Percentiles rank a stretch among this genome's conserved stretches.
Evolutionary conservation across 2,888 invertebrate species (phyloP).

Genomic region (Archaeoteleia sp.): DNA sequence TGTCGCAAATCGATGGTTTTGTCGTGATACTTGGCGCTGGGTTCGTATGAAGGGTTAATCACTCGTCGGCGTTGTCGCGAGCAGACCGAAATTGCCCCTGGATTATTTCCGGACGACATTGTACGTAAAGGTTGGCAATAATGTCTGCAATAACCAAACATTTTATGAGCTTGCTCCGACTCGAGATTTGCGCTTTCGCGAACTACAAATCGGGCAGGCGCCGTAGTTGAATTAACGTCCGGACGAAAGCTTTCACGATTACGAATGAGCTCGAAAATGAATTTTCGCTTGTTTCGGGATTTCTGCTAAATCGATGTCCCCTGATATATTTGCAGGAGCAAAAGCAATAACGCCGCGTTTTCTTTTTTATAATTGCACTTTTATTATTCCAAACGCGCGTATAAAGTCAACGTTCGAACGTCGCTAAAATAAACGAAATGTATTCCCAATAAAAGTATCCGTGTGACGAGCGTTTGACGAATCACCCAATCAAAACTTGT

Average conservation of each 20-base stretch:
- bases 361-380: conserved; percentile 50
- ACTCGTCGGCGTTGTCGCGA: conserved; percentile 58
- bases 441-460: conserved; percentile 45
- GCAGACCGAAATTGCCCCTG: conserved; percentile 63
- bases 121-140: conserved; percentile 53
- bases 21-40: conserved; percentile 30
- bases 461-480: conserved; percentile 63
- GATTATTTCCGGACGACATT: conserved; percentile 64
- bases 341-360: conserved; percentile 39
- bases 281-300: conserved; percentile 44
- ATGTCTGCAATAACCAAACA: conserved; percentile 64
- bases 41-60: conserved; percentile 33
- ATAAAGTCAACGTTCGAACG: conserved; percentile 45
- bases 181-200: conserved; percentile 41
- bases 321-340: conserved; percentile 21
- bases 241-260: conserved; percentile 36
- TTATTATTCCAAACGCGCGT: conserved; percentile 44
- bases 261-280: conserved; percentile 42
- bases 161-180: conserved; percentile 57
- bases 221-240: conserved; percentile 42
- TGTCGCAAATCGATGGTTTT: conserved; percentile 30
- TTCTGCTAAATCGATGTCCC: conserved; percentile 30
- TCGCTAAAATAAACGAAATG: conserved; percentile 49
- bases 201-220: conserved; percentile 30
- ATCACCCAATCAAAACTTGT: conserved; percentile 66